These are phyloP conservation scores for Lepisosteus oculatus DNA, from an alignment of 2,113 vertebrate species.

Conservation along the genomic window DNA sequence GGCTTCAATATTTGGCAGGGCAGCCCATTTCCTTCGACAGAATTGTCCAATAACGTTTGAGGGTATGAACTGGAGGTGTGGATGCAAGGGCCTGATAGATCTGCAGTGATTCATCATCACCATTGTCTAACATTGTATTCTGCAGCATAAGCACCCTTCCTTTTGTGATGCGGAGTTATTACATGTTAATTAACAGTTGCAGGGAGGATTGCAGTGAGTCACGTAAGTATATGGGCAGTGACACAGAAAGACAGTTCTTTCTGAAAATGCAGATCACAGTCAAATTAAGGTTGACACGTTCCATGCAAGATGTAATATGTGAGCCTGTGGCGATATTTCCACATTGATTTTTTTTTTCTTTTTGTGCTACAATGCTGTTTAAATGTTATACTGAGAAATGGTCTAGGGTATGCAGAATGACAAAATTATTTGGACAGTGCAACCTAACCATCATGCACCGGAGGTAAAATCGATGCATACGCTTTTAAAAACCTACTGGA, in stretches of 20 bases:
- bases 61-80: constrained; percentile 77
- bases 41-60: constrained; percentile 84
- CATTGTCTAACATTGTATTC: constrained; percentile 49
- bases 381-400: constrained; percentile 12
- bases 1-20: constrained; percentile 76
- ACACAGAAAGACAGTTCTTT: constrained; percentile 28
- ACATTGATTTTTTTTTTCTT: constrained; percentile 17
- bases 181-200: constrained; percentile 16
- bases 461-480: not conserved
- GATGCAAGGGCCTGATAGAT: constrained; percentile 50
- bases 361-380: constrained; percentile 7
- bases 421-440: constrained; percentile 11
- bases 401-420: constrained; percentile 8
- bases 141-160: constrained; percentile 42
- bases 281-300: constrained; percentile 22
- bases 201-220: not conserved
- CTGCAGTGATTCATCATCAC: constrained; percentile 50
- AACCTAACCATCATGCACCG: not conserved
- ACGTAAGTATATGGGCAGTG: constrained; percentile 20
- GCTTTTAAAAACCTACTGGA: not conserved
- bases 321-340: constrained; percentile 20
- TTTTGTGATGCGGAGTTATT: constrained; percentile 19
- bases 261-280: constrained; percentile 22
- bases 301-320: constrained; percentile 23
- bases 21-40: constrained; percentile 72